Evolutionary conservation across 2,888 invertebrate species (phyloP).

Genomic region (Diadegma fenestrale): DNA sequence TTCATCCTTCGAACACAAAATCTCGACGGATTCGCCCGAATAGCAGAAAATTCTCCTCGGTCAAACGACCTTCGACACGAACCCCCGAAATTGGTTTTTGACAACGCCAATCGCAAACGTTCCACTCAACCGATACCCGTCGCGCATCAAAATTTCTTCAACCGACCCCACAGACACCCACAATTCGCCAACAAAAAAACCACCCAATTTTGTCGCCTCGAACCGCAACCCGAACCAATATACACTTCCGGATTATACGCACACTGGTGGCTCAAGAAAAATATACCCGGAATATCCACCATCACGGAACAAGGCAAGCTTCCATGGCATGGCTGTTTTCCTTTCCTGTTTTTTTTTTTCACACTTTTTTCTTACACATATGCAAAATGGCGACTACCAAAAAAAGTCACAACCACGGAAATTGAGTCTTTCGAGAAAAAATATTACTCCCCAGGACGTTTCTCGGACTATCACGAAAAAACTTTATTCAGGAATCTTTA

Average conservation of each 20-base stretch:
- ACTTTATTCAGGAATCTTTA: no score
- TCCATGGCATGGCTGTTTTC: conserved; percentile 85
- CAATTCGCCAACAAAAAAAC: conserved; percentile 80
- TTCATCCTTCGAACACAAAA: neutral
- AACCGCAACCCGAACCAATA: conserved; percentile 81
- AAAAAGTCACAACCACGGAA: neutral
- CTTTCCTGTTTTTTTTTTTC: conserved; percentile 67
- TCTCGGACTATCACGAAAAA: no score
- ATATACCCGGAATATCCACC: conserved; percentile 83
- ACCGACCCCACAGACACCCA: conserved; percentile 72
- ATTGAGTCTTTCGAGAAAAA: neutral
- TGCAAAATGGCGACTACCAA: neutral
- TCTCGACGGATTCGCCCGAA: neutral
- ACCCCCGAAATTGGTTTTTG: conserved; percentile 56
- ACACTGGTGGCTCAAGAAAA: conserved; percentile 97
- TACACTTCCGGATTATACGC: conserved; percentile 95
- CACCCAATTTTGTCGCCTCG: conserved; percentile 68
- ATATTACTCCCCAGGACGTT: neutral
- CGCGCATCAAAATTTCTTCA: conserved; percentile 69
- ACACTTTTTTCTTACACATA: conserved; percentile 67
- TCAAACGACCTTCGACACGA: neutral
- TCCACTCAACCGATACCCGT: conserved; percentile 78
- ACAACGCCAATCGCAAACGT: conserved; percentile 65
- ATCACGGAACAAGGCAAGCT: conserved; percentile 83
- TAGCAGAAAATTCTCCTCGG: neutral